A percentile compares a stretch with the other conserved stretches of the same genome.
Evolutionary conservation across 2,888 invertebrate genomes (phyloP).

Genomic region (Perithous albicinctus): DNA sequence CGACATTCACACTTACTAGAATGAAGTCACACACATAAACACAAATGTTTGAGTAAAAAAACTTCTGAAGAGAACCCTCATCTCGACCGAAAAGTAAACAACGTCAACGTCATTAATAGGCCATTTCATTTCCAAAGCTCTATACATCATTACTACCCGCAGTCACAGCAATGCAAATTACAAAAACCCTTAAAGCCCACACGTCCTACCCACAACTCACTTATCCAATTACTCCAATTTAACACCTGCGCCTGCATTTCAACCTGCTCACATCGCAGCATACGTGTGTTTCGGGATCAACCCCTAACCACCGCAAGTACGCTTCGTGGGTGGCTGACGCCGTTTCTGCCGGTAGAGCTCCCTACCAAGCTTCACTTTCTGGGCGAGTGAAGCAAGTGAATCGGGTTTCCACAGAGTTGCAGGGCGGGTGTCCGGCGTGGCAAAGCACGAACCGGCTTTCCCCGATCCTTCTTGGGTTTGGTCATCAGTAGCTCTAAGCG

Average conservation of each 20-base stretch:
- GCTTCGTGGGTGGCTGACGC: not conserved
- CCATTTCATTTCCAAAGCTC: too few species aligned
- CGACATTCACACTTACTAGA: too few species aligned
- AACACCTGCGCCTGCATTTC: not conserved
- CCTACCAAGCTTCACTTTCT: slow-evolving; percentile 27
- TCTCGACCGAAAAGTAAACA: too few species aligned
- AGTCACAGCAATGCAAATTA: too few species aligned
- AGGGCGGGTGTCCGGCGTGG: slow-evolving; percentile 33
- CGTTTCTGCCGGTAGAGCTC: slow-evolving; percentile 22
- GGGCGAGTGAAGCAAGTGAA: slow-evolving; percentile 4
- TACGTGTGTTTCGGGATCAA: not conserved
- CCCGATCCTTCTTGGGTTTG: slow-evolving; percentile 68
- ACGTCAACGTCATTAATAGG: too few species aligned
- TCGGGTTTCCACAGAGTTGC: slow-evolving; percentile 21
- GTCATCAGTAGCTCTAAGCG: slow-evolving; percentile 79
- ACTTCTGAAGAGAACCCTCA: too few species aligned
- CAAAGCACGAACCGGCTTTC: slow-evolving; percentile 68
- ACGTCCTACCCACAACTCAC: too few species aligned
- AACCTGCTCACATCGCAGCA: too few species aligned
- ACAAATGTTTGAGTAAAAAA: too few species aligned
- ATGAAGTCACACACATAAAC: too few species aligned
- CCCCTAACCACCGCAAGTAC: not conserved
- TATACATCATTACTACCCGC: too few species aligned
- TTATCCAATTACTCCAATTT: not conserved
- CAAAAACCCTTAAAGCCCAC: too few species aligned